These are phyloP conservation scores for Holothuria scabra DNA, from an alignment of 53 echinoderm and acorn worm species.

Conservation along the genomic window DNA sequence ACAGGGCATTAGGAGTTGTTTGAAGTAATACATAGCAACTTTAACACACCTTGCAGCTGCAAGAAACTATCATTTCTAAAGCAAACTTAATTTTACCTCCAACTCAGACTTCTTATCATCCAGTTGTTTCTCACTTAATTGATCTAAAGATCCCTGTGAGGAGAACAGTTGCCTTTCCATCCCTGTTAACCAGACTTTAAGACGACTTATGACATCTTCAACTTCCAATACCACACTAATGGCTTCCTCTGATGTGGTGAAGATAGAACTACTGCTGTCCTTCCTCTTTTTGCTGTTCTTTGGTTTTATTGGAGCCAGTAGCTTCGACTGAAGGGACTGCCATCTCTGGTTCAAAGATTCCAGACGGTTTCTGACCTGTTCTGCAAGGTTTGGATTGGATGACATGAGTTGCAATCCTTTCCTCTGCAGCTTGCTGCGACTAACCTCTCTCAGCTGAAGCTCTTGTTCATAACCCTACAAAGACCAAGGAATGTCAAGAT, in stretches of 20 bases:
- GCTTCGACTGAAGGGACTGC: conserved; percentile 73
- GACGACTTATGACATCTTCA: conserved; percentile 83
- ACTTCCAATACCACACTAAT: conserved; percentile 84
- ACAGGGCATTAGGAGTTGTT: no score
- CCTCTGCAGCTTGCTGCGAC: conserved; percentile 80
- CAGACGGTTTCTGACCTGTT: conserved; percentile 68
- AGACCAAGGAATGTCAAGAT: not conserved
- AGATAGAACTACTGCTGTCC: conserved; percentile 43
- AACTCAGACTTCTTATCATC: conserved; percentile 70
- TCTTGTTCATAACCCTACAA: conserved; percentile 91
- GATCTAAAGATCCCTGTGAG: conserved; percentile 62
- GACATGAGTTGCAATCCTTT: conserved; percentile 79
- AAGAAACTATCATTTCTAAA: no score
- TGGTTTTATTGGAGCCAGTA: conserved; percentile 68
- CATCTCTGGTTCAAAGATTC: conserved; percentile 86
- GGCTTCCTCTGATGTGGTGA: conserved; percentile 78
- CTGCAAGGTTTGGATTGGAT: conserved; percentile 62
- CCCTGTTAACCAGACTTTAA: conserved; percentile 88
- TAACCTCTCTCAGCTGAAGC: conserved; percentile 87
- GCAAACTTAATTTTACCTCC: conserved; percentile 49
- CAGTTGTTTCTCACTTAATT: conserved; percentile 64
- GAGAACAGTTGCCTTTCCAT: conserved; percentile 88
- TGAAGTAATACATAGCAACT: no score
- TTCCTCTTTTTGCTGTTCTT: conserved; percentile 6
- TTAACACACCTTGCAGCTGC: no score